Evolutionary conservation across 2,113 vertebrate species (phyloP), one percentile per base, ranked within the genome.

Genomic region (Orthochromis indermauri): DNA sequence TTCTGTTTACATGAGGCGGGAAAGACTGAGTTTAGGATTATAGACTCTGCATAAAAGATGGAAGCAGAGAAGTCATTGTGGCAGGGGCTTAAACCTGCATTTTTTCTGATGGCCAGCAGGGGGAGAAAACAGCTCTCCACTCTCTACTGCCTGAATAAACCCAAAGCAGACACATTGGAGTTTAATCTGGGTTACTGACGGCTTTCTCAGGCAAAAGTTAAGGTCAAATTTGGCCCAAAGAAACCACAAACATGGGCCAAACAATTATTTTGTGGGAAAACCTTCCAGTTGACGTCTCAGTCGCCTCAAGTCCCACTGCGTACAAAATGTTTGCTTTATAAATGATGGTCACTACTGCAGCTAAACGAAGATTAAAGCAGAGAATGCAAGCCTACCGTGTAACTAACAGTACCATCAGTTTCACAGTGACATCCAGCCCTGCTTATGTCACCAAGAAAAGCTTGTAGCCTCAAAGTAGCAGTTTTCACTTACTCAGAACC

Each of bases 341-440:
- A 47, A 47, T 28, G 14, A 28, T 76, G 9, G 40, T 47, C 14
- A 45, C 24, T 17, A 76, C 45, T 76, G 45, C 42, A 76, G 71
- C 45, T 19, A 76, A 76, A 31, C 3, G 2, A 28, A 11, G 40
- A 19, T 31, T 49, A 76, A 76, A 76, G 24, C 24, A 28, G 71
- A 45, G 9, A 47, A 47, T 11, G 16, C 24, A 76, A 47, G 8
- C 42, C 42, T 78, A 0, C 42, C 2, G 14, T 78, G 42, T 19
- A 19, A 49, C 26, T 78, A 28, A 78, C 71, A 78, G 40, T 28
- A 5, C 24, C 40, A 0, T 0, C 40, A 28, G 68, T 28, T 17
- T 47, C 21, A 47, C 68, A 73, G 40, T 47, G 0, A 28, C 68
- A 11, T 73, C 9, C 68, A 76, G 14, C 40, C 40, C 1, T 47